phyloP scores from a whole-genome alignment of 2,888 invertebrate species.

The Heliconius cydno region DNA sequence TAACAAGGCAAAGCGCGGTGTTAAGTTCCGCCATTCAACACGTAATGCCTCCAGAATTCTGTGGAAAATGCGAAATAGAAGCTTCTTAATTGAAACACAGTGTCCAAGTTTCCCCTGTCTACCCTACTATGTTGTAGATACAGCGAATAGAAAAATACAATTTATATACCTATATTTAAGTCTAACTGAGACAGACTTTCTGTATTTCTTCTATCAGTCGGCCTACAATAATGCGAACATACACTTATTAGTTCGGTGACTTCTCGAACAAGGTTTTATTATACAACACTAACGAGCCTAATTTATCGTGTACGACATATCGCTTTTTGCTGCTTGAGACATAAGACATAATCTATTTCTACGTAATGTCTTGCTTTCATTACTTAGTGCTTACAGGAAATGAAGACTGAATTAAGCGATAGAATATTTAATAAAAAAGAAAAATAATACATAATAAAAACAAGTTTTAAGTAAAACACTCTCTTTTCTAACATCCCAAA shows the following conservation, averaged over 20 bases:
- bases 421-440: not conserved
- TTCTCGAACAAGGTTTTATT: conserved; percentile 66
- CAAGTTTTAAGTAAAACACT: not conserved
- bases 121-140: too few relatives aligned
- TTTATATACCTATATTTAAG: not conserved
- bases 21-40: too few relatives aligned
- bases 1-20: too few relatives aligned
- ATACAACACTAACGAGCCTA: conserved; percentile 71
- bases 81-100: too few relatives aligned
- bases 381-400: conserved; percentile 13
- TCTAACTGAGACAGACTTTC: conserved; percentile 29
- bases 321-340: conserved; percentile 44
- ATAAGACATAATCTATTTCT: conserved; percentile 7
- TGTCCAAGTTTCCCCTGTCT: too few relatives aligned
- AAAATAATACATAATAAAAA: too few relatives aligned
- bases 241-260: conserved; percentile 63
- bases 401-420: not conserved
- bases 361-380: conserved; percentile 12
- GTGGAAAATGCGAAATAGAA: too few relatives aligned
- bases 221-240: conserved; percentile 40
- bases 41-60: too few relatives aligned
- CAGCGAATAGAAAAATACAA: too few relatives aligned
- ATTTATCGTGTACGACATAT: conserved; percentile 63
- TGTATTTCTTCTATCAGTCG: conserved; percentile 32
- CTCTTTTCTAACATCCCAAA: conserved; percentile 23